These are phyloP conservation scores for Rhopilema esculentum DNA, from an alignment of 30 jellyfish, hydroid and myxozoan species.

Conservation along the genomic window DNA sequence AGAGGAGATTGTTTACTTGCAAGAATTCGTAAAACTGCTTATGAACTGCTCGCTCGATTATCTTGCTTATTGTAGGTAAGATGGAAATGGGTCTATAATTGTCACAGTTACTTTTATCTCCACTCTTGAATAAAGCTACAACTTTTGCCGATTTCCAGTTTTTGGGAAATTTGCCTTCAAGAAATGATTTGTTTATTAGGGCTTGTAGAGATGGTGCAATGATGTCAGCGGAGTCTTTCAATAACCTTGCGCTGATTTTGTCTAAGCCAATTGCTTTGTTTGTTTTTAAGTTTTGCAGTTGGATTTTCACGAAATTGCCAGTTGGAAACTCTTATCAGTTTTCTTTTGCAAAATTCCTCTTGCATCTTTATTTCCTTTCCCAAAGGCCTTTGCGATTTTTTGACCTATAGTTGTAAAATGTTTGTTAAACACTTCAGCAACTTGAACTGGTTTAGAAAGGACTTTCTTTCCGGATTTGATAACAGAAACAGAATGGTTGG, in stretches of 20 bases:
- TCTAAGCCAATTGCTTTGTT: slow-evolving; percentile 75
- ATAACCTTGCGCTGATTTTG: slow-evolving; percentile 76
- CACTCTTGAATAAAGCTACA: slow-evolving; percentile 57
- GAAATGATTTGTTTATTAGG: slow-evolving; percentile 63
- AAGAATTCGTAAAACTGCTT: slow-evolving; percentile 63
- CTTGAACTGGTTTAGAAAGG: slow-evolving; percentile 54
- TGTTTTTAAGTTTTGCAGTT: slow-evolving; percentile 56
- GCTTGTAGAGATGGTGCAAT: slow-evolving; percentile 78
- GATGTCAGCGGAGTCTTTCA: slow-evolving; percentile 76
- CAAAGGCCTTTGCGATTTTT: slow-evolving; percentile 65
- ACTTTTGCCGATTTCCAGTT: slow-evolving; percentile 73
- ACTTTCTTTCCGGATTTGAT: slow-evolving; percentile 52
- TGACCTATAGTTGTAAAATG: slow-evolving; percentile 59
- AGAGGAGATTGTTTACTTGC: slow-evolving; percentile 50
- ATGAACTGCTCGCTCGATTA: slow-evolving; percentile 74
- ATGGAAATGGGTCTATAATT: slow-evolving; percentile 68
- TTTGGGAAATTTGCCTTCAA: slow-evolving; percentile 62
- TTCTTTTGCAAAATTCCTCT: slow-evolving; percentile 64
- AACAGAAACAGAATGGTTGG: slow-evolving; percentile 54
- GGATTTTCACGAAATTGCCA: slow-evolving; percentile 69
- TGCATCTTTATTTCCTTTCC: slow-evolving; percentile 52
- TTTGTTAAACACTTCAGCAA: slow-evolving; percentile 56
- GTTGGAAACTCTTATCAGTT: slow-evolving; percentile 72
- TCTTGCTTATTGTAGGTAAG: slow-evolving; percentile 61
- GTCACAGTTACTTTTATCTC: slow-evolving; percentile 61